Evolutionary conservation across 1,140 invertebrate genomes (phyloP), one percentile per base, ranked within the genome.

Genomic region (Drosophila pachea): DNA sequence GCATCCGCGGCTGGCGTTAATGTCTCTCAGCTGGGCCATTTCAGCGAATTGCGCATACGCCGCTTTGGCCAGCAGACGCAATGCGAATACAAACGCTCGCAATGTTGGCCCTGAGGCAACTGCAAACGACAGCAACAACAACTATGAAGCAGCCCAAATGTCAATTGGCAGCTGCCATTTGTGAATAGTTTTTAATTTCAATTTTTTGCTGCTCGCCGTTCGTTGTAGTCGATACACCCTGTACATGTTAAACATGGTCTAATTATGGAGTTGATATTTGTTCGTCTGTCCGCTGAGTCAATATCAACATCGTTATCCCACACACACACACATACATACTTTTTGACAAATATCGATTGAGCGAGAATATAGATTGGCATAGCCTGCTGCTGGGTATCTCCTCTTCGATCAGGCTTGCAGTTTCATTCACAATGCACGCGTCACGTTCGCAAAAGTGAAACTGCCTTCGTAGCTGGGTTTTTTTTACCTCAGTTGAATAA

Each of bases 371-470:
- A n/a, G n/a, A n/a, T n/a, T n/a, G n/a, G n/a, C n/a, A n/a, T n/a
- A n/a, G n/a, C n/a, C n/a, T n/a, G n/a, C n/a, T 22, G 4, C 31
- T 12, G 48, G 32, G 49, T 52, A 52, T 52, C 12, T 9, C 4
- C 32, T 52, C 14, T 12, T 14, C 32, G 48, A 7, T 12, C 31
- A 8, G 0, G 43, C 40, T 49, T 45, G 52, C 62, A n/a, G 40
- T 45, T 56, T 54, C 38, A 45, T 64, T 68, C 38, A 52, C 22
- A 8, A 62, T 33, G 55, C 60, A 65, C 73, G 73, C 79, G 81
- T 76, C 79, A 84, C 81, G 81, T 63, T 76, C 50, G 50, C 52
- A 70, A 84, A 84, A 84, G 81, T 84, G 79, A 84, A 84, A 84
- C 83, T 76, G 76, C 63, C 66, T 59, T 67, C 7, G 60, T 43